A percentile compares a stretch with the other conserved stretches of the same genome.
phyloP scores from a whole-genome alignment of 1,140 invertebrate species.

The Lepidurus arcticus region DNA sequence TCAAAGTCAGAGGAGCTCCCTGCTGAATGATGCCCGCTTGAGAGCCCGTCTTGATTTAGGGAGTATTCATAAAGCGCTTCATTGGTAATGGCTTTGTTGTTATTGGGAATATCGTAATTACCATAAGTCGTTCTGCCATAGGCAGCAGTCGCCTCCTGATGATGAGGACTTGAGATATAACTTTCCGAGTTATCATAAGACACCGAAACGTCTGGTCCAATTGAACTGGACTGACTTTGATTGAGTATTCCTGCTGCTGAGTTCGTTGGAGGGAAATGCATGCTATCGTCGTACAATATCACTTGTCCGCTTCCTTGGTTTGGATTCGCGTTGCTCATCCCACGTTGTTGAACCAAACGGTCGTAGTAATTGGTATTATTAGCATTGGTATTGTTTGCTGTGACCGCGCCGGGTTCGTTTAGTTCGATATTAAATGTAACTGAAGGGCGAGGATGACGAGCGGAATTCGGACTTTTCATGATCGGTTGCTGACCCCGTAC shows the following conservation, averaged over 20 bases:
- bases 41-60: constrained; percentile 24
- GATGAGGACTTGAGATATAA: background rate
- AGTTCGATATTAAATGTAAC: constrained; percentile 32
- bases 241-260: background rate
- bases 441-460: constrained; percentile 30
- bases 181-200: background rate
- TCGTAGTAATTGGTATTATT: background rate
- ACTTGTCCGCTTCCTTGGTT: constrained; percentile 7
- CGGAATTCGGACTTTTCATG: constrained; percentile 27
- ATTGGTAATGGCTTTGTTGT: constrained; percentile 5
- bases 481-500: background rate
- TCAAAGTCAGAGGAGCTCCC: constrained; percentile 38
- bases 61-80: constrained; percentile 1
- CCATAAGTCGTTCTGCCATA: constrained; percentile 22
- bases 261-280: constrained; percentile 30
- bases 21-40: constrained; percentile 33
- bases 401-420: constrained; percentile 27
- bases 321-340: background rate
- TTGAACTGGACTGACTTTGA: background rate
- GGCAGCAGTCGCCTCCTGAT: background rate
- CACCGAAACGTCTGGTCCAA: background rate
- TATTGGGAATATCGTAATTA: constrained; percentile 30
- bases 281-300: constrained; percentile 32
- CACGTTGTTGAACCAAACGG: background rate
- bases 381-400: constrained; percentile 23